Evolutionary conservation across 2,888 invertebrate species (phyloP).

Genomic region (Tribolium freemani): DNA sequence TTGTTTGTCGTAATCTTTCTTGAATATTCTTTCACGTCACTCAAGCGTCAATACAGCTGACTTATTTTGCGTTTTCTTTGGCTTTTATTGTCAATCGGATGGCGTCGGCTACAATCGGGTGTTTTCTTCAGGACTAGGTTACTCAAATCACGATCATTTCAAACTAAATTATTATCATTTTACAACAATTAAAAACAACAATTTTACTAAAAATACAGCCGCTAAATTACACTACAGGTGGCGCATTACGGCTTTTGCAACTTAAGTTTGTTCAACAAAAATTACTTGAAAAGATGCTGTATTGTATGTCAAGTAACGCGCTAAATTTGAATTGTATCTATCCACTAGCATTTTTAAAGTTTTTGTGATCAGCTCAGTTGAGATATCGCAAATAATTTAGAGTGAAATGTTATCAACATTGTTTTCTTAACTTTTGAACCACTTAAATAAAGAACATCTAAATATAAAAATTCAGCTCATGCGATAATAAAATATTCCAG

Average conservation of each 20-base stretch:
- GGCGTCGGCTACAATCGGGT: conserved; percentile 9
- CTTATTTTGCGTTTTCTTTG: conserved; percentile 30
- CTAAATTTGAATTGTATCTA: neutral
- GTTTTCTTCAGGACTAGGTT: neutral
- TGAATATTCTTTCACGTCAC: conserved; percentile 10
- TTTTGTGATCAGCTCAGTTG: neutral
- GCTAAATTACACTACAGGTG: neutral
- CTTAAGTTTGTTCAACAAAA: too few relatives aligned
- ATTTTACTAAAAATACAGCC: neutral
- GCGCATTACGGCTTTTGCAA: too few relatives aligned
- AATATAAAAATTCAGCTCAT: neutral
- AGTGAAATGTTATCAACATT: conserved; percentile 1
- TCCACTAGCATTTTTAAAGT: neutral
- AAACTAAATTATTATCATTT: neutral
- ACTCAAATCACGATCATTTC: neutral
- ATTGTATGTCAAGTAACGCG: neutral
- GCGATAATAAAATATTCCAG: neutral
- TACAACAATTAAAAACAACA: neutral
- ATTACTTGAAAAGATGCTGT: too few relatives aligned
- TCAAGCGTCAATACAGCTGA: conserved; percentile 32
- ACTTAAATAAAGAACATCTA: neutral
- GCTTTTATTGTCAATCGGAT: conserved; percentile 34
- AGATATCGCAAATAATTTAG: neutral
- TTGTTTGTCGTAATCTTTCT: neutral
- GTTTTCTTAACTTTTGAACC: neutral